Conservation (phyloP, 2,113 vertebrate species). For the Albula glossodonta region DNA sequence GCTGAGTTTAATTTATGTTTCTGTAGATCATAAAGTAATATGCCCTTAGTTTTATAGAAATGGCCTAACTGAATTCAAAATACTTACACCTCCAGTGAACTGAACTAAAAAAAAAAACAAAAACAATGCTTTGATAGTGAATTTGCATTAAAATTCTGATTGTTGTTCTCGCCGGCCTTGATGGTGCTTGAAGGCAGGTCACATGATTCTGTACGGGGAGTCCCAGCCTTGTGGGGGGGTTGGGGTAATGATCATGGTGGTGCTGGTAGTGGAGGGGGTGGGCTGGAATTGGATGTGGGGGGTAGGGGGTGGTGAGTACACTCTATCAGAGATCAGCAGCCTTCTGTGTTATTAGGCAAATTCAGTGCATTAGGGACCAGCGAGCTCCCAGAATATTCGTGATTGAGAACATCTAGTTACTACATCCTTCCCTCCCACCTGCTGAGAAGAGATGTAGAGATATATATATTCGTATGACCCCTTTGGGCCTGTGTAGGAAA, state of each 20-base stretch:
- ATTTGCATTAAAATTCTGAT: slow-evolving; percentile 5
- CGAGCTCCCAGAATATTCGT: slow-evolving; percentile 56
- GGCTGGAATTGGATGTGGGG: slow-evolving; percentile 7
- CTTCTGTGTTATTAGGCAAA: slow-evolving; percentile 66
- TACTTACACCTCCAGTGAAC: neutral
- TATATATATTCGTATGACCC: slow-evolving; percentile 59
- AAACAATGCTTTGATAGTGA: neutral
- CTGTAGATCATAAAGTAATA: neutral
- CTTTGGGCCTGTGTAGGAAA: slow-evolving; percentile 48
- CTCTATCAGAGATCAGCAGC: slow-evolving; percentile 55
- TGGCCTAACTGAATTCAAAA: neutral
- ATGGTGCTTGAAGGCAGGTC: neutral
- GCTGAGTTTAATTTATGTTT: neutral
- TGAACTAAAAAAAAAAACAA: neutral
- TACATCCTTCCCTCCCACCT: slow-evolving; percentile 67
- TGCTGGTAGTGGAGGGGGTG: slow-evolving; percentile 35
- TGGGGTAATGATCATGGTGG: slow-evolving; percentile 35
- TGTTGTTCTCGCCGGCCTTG: neutral
- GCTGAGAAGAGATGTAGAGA: slow-evolving; percentile 68
- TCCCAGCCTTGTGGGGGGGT: slow-evolving; percentile 31
- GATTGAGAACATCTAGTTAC: slow-evolving; percentile 71
- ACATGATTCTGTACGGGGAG: neutral
- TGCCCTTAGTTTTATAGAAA: neutral
- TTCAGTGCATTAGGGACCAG: slow-evolving; percentile 56
- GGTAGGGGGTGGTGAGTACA: slow-evolving; percentile 37